A percentile compares a stretch with the other conserved stretches of the same genome.
Conservation (phyloP, 2,113 vertebrate species). For the Tichodroma muraria region DNA sequence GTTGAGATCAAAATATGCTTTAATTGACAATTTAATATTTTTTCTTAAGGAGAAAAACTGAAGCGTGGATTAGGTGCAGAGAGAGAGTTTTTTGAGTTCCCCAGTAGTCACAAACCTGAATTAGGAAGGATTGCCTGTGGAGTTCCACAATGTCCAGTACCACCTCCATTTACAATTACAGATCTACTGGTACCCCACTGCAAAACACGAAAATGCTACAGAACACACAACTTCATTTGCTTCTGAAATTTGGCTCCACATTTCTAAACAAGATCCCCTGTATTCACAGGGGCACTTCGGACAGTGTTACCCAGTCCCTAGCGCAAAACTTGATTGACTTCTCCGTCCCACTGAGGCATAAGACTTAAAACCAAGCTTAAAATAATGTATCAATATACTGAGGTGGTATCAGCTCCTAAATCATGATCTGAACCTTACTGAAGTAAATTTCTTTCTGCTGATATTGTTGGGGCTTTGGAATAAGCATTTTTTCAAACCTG, state of each 20-base stretch:
- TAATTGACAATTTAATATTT: not conserved
- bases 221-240: not conserved
- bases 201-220: not conserved
- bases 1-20: not conserved
- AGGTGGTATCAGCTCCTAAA: not conserved
- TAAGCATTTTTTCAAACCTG: not conserved
- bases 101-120: not conserved
- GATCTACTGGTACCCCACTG: not conserved
- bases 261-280: not conserved
- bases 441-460: not conserved
- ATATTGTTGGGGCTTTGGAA: not conserved
- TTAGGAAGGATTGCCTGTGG: not conserved
- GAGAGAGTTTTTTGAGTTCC: not conserved
- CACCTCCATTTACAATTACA: not conserved
- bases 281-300: not conserved
- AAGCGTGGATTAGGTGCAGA: not conserved
- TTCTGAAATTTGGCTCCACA: not conserved
- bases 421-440: not conserved
- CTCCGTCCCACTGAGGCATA: not conserved
- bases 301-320: not conserved
- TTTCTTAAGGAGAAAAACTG: not conserved
- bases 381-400: not conserved
- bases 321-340: not conserved
- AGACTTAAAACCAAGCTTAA: not conserved
- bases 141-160: not conserved